Evolutionary conservation across 1,140 invertebrate genomes (phyloP).

Genomic region (Venustaconcha ellipsiformis): DNA sequence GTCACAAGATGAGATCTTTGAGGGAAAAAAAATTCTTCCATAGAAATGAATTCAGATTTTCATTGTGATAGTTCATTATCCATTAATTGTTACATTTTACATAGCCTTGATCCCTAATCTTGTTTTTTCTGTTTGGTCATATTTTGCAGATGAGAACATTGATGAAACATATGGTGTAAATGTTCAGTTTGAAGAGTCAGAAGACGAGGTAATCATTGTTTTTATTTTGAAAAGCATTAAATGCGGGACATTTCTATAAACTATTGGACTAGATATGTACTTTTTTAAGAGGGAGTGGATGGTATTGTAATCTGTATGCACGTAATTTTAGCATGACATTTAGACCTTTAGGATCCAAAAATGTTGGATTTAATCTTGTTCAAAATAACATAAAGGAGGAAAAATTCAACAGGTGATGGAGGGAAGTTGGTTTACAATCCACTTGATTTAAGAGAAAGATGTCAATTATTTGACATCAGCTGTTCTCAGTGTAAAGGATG

Average conservation of each 20-base stretch:
- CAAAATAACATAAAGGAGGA: no score
- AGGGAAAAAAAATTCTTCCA: no score
- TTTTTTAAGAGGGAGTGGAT: neutral
- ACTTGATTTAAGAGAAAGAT: no score
- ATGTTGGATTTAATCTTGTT: neutral
- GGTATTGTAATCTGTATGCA: neutral
- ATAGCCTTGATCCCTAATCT: neutral
- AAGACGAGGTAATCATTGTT: conserved; percentile 65
- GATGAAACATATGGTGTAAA: conserved; percentile 99
- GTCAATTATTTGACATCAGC: no score
- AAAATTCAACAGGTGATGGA: no score
- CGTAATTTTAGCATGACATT: neutral
- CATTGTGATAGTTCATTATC: no score
- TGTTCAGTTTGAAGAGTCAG: conserved; percentile 98
- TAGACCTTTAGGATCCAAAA: neutral
- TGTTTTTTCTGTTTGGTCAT: conserved; percentile 18
- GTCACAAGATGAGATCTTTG: no score
- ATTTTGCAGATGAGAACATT: conserved; percentile 83
- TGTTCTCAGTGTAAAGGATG: no score
- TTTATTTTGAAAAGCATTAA: neutral
- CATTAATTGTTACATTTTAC: neutral
- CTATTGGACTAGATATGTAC: neutral
- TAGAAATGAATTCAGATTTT: no score
- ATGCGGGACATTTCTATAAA: neutral
- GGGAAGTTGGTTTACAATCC: no score